Evolutionary conservation across 2,113 vertebrate genomes (phyloP), one percentile per base, ranked within the genome.

Genomic region (Sceloporus tristichus): DNA sequence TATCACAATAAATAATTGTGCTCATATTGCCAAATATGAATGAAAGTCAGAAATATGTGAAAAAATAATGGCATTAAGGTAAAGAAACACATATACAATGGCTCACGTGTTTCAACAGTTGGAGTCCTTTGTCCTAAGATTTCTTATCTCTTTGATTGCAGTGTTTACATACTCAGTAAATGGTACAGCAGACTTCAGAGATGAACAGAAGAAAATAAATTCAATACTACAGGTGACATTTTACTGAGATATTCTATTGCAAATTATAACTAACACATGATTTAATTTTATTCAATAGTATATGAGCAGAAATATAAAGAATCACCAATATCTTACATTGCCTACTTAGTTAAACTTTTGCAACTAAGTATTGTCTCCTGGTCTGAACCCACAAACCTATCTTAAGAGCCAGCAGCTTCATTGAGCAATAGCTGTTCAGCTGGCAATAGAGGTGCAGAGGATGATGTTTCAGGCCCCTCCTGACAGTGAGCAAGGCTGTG

Each of bases 141-240:
- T 23, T 42, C 27, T 25, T 88, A 9, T 91, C 23, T 95, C 76
- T 92, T 96, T 92, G 83, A 54, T 94, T 93, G 93, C 93, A 99
- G 98, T 99, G 92, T 99, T 99, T 95, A 96, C 97, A 13, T 97
- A 98, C 59, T 94, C 99, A 1, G 98, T 99, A 97, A 99, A 99
- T 0, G 98, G 98, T 90, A 97, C 95, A 1, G 97, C 98, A 54
- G 95, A 96, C 92, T 97, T 97, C 90, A 93, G 92, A 93, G 97
- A 97, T 82, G 98, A 98, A 93, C 95, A 95, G 90, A 98, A 97
- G 94, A 90, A 82, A 1, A 93, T 96, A 70, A 92, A 94, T 74
- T 96, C 96, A 59, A 94, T 83, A 96, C 98, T 98, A 96, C 95
- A 94, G 82, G 38, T 86, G 88, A 3, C 42, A 10, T 19, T 66